Evolutionary conservation across 2,113 vertebrate species (phyloP).

Genomic region (Pseudopodoces humilis): DNA sequence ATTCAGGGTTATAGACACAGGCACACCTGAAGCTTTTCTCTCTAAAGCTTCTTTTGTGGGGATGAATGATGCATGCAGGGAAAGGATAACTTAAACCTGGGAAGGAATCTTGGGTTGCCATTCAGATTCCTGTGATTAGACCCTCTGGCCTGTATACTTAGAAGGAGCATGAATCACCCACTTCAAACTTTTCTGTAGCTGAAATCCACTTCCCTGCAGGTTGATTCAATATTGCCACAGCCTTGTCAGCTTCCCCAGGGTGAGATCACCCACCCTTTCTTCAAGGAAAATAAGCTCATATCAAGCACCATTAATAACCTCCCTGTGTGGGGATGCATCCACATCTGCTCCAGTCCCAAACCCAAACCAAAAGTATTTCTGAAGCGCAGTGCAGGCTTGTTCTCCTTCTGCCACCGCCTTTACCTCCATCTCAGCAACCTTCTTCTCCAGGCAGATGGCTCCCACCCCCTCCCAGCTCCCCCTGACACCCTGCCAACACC

Average conservation of each 20-base stretch:
- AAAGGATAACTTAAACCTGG: background rate
- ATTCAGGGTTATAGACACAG: background rate
- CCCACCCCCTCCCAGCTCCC: constrained; percentile 34
- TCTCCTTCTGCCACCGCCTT: constrained; percentile 22
- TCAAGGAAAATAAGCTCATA: background rate
- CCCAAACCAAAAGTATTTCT: background rate
- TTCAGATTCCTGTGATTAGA: background rate
- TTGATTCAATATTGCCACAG: background rate
- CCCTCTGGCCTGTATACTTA: background rate
- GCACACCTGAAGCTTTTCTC: background rate
- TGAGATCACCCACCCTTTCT: background rate
- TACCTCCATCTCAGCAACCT: constrained; percentile 3
- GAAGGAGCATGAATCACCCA: background rate
- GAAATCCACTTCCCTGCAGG: background rate
- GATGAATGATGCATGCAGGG: background rate
- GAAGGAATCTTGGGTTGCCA: background rate
- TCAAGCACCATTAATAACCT: background rate
- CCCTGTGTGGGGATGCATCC: background rate
- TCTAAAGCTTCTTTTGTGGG: background rate
- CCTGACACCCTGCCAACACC: constrained; percentile 53
- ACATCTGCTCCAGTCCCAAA: background rate
- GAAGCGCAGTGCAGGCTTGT: background rate
- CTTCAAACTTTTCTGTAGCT: background rate
- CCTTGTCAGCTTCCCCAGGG: background rate
- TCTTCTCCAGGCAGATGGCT: constrained; percentile 51